Conservation (phyloP, 2,888 invertebrate genomes). For the Conchocele bisecta region DNA sequence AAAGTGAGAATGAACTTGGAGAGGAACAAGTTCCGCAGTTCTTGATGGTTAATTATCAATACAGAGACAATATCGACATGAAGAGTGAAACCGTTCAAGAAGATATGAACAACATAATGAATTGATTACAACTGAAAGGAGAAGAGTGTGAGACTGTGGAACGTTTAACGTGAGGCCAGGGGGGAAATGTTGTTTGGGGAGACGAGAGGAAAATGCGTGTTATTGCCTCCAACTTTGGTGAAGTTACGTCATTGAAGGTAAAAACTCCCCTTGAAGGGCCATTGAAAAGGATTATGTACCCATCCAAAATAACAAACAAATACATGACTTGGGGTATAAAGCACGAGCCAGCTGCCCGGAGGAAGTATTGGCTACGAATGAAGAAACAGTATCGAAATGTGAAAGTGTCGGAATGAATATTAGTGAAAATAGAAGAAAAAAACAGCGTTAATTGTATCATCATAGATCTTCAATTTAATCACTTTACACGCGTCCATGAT, state of each 20-base stretch:
- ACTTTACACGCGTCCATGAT: no score
- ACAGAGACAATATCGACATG: neutral
- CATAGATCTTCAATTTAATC: neutral
- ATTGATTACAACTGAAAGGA: neutral
- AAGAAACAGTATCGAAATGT: no score
- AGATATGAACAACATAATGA: neutral
- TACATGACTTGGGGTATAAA: conserved; percentile 1
- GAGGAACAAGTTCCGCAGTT: neutral
- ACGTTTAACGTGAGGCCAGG: neutral
- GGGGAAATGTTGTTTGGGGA: neutral
- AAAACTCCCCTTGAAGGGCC: neutral
- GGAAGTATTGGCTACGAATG: neutral
- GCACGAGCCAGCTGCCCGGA: conserved; percentile 9
- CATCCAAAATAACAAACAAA: neutral
- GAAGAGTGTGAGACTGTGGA: neutral
- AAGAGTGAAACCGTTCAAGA: neutral
- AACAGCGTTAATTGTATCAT: neutral
- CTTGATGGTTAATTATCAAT: neutral
- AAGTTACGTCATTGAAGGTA: neutral
- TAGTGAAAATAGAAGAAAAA: no score
- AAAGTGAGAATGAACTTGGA: no score
- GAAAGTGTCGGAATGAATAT: no score
- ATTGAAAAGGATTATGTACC: neutral
- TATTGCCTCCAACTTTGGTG: neutral
- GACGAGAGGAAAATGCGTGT: neutral